Evolutionary conservation across 2,888 invertebrate species (phyloP).

Genomic region (Stenolophus ochropezus): DNA sequence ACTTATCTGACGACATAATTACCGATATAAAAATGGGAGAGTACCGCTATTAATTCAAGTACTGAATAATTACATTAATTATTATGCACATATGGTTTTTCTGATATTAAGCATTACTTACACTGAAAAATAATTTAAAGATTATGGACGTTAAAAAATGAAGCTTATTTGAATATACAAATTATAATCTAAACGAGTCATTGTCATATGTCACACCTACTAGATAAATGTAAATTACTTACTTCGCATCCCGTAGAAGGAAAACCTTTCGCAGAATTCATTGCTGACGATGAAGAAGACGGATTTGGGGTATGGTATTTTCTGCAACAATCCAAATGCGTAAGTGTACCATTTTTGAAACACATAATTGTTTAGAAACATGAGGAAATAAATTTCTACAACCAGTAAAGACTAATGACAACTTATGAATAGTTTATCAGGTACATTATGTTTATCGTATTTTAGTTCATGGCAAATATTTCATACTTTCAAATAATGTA

Average conservation of each 20-base stretch:
- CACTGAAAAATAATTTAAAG: no score
- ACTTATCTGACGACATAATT: not conserved
- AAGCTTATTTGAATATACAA: not conserved
- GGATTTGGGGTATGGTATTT: constrained; percentile 87
- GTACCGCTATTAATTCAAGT: not conserved
- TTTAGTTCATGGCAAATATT: not conserved
- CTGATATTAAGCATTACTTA: no score
- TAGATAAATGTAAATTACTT: constrained; percentile 71
- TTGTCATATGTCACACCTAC: not conserved
- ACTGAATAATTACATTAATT: not conserved
- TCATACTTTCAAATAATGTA: not conserved
- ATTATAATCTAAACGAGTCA: not conserved
- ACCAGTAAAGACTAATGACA: not conserved
- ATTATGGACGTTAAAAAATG: no score
- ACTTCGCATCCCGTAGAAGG: constrained; percentile 98
- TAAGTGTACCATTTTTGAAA: not conserved
- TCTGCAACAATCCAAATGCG: constrained; percentile 74
- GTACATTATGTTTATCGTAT: not conserved
- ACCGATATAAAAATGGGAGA: not conserved
- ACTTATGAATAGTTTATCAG: not conserved
- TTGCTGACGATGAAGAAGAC: constrained; percentile 96
- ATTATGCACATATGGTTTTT: no score
- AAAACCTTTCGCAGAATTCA: constrained; percentile 98
- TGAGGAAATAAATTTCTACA: not conserved
- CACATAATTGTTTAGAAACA: not conserved